phyloP scores from a whole-genome alignment of 1,140 invertebrate genomes.

The Trypoxylus dichotomus region DNA sequence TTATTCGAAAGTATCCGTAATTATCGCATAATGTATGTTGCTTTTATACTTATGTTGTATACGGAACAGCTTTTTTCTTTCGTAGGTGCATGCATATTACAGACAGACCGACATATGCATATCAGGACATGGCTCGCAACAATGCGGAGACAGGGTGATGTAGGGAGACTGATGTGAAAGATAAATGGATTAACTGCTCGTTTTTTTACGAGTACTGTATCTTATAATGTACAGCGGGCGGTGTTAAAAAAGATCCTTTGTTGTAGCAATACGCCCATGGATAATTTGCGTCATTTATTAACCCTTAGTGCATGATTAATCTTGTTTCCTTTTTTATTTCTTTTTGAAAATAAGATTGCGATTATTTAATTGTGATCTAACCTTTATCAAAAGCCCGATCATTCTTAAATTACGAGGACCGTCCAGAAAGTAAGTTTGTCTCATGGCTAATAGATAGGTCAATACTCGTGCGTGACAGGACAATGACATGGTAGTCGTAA shows the following conservation, averaged over 20 bases:
- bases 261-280: background rate
- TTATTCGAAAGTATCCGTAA: slow-evolving; percentile 25
- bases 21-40: slow-evolving; percentile 18
- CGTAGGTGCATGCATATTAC: background rate
- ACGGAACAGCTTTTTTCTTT: background rate
- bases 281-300: background rate
- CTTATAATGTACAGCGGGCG: background rate
- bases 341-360: too few species aligned
- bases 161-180: background rate
- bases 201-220: background rate
- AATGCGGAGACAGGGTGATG: background rate
- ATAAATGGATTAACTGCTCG: background rate
- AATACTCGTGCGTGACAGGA: too few species aligned
- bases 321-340: too few species aligned
- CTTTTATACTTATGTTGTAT: slow-evolving; percentile 1
- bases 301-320: too few species aligned
- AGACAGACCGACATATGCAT: background rate
- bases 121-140: background rate
- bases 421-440: too few species aligned
- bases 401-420: too few species aligned
- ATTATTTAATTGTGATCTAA: too few species aligned
- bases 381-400: too few species aligned
- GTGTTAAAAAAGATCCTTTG: background rate
- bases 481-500: too few species aligned
- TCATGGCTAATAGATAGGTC: too few species aligned